Evolutionary conservation across 37 sponge, comb jelly and placozoan genomes (phyloP).

Genomic region (Axinella damicornis): DNA sequence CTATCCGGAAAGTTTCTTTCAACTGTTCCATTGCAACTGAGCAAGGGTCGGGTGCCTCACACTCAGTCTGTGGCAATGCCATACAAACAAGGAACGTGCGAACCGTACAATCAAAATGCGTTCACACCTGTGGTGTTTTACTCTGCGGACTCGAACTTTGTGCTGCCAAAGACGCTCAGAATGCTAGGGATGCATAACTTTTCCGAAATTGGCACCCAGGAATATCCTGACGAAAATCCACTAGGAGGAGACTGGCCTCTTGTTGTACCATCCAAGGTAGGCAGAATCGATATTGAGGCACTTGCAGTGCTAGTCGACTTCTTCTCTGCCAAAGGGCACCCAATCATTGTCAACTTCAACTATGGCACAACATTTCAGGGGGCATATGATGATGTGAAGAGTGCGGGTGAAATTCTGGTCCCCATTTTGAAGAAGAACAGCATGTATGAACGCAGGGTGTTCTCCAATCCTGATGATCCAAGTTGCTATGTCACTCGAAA

Average conservation of each 20-base stretch:
- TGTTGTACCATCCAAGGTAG: slow-evolving; percentile 21
- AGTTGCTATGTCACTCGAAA: not conserved
- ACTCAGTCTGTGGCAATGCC: no score
- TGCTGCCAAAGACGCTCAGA: not conserved
- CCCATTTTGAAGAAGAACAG: slow-evolving; percentile 8
- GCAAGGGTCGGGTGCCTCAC: no score
- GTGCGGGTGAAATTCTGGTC: not conserved
- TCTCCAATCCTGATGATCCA: not conserved
- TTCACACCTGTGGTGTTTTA: slow-evolving; percentile 23
- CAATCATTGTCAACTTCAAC: slow-evolving; percentile 14
- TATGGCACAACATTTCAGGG: slow-evolving; percentile 48
- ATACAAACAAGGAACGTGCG: no score
- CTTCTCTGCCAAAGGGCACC: slow-evolving; percentile 27
- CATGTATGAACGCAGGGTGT: slow-evolving; percentile 19
- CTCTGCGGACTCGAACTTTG: slow-evolving; percentile 27
- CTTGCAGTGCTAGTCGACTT: slow-evolving; percentile 16
- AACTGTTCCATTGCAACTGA: no score
- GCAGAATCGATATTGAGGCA: slow-evolving; percentile 12
- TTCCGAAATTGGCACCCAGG: not conserved
- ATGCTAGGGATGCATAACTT: slow-evolving; percentile 23
- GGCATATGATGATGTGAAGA: slow-evolving; percentile 36
- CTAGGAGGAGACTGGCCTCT: slow-evolving; percentile 20
- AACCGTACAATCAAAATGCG: not conserved
- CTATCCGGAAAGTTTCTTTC: no score
- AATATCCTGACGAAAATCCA: slow-evolving; percentile 28